Evolutionary conservation across 2,888 invertebrate genomes (phyloP).

Genomic region (Nemapogon koenigi): DNA sequence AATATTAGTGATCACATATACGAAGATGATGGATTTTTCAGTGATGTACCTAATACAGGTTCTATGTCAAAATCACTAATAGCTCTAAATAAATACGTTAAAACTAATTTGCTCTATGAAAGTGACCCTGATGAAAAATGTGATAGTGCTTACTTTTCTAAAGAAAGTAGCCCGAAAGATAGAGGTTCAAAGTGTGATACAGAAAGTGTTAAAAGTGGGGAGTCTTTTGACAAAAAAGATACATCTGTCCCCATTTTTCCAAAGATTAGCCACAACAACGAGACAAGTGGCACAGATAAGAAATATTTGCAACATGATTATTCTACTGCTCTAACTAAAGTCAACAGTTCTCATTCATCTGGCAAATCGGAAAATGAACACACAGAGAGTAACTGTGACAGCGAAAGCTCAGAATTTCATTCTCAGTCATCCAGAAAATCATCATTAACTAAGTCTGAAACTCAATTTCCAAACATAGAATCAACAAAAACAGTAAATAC

Average conservation of each 20-base stretch:
- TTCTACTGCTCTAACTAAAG: neutral
- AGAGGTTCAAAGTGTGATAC: conserved; percentile 41
- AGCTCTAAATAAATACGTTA: conserved; percentile 51
- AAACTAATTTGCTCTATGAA: conserved; percentile 47
- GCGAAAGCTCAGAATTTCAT: no score
- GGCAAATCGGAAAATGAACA: neutral
- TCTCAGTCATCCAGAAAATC: neutral
- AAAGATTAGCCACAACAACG: no score
- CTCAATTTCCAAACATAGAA: neutral
- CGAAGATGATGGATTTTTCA: conserved; percentile 47
- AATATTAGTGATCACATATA: conserved; percentile 1
- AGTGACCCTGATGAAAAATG: conserved; percentile 25
- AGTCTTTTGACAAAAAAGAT: conserved; percentile 23
- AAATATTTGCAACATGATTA: neutral
- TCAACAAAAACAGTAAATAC: neutral
- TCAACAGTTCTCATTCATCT: neutral
- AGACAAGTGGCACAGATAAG: no score
- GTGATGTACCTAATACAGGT: conserved; percentile 40
- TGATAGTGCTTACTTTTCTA: conserved; percentile 48
- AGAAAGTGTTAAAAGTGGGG: conserved; percentile 37
- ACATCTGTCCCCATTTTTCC: conserved; percentile 3
- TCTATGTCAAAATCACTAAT: conserved; percentile 44
- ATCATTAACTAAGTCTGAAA: neutral
- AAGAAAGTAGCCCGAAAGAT: conserved; percentile 49
- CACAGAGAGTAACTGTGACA: neutral